Evolutionary conservation across 1,140 invertebrate genomes (phyloP), one percentile per base, ranked within the genome.

Genomic region (Thaumatotibia leucotreta): DNA sequence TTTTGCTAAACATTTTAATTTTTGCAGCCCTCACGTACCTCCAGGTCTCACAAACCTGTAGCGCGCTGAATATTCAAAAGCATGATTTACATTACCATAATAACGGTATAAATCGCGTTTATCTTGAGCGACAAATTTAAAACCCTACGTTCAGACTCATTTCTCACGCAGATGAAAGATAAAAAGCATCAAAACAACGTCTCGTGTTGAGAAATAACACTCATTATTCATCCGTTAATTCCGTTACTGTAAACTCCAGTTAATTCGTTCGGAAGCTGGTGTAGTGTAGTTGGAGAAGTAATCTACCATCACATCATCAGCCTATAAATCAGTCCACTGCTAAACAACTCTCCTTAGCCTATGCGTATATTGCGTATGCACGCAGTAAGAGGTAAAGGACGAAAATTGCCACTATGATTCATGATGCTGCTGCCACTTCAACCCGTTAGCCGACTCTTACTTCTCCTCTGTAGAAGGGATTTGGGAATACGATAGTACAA

Each of bases 121-220:
- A 58, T 58, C 52, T 58, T 29, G n/a, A 17, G 23, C 52, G 52
- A 58, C 52, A 58, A 54, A 54, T 54, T 54, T 31, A 29, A 58
- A 58, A 58, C 50, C 50, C 50, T 58, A 58, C 52, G 52, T 29
- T 58, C 24, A 29, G 52, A 24, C 52, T 27, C 52, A 58, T 58
- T 58, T 27, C 52, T 58, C 61, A 61, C 58, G 11, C 29, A 35
- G 61, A 35, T 58, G 64, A 22, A n/a, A 67, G 14, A 67, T 63
- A 61, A 65, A 73, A 69, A 68, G 69, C 67, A 74, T 74, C 66
- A 66, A 70, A 73, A 63, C 67, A 69, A 8, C 66, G 49, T 63
- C 70, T 65, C 68, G 65, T 65, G 66, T 58, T 73, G 80, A 80
- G 76, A 75, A 75, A 83, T 77, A 64, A 68, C 66, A 23, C 63